Conservation (phyloP, 1,140 invertebrate species). For the Hormaphis cornu region DNA sequence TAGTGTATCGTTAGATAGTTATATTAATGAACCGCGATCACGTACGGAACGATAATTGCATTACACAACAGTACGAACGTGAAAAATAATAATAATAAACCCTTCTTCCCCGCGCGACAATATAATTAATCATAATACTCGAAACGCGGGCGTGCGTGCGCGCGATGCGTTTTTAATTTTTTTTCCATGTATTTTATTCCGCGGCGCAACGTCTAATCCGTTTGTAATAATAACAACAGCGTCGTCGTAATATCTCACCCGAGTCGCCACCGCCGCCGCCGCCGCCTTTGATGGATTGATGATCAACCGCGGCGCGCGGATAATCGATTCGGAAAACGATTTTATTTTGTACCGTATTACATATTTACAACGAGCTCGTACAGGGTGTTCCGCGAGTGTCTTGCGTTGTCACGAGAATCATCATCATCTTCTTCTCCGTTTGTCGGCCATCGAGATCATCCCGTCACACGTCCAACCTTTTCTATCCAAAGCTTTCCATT, state of each 20-base stretch:
- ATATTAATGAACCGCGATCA: neutral
- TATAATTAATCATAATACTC: constrained; percentile 32
- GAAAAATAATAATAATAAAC: neutral
- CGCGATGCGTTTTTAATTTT: too few relatives aligned
- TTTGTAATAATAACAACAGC: constrained; percentile 17
- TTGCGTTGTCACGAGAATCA: too few relatives aligned
- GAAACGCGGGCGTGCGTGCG: neutral
- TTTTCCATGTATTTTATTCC: neutral
- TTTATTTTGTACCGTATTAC: too few relatives aligned
- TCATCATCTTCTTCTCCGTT: too few relatives aligned
- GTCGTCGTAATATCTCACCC: constrained; percentile 13
- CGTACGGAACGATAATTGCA: too few relatives aligned
- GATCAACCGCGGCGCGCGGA: neutral
- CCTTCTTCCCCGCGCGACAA: neutral
- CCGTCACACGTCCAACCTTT: too few relatives aligned
- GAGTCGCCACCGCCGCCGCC: neutral
- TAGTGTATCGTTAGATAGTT: too few relatives aligned
- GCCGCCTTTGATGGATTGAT: constrained; percentile 15
- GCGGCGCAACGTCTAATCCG: constrained; percentile 12
- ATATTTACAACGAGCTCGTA: too few relatives aligned
- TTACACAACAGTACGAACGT: neutral
- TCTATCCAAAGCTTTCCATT: too few relatives aligned
- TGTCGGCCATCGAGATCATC: too few relatives aligned
- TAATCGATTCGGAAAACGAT: constrained; percentile 29
- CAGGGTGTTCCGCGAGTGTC: too few relatives aligned